Conservation (phyloP, 2,113 vertebrate species). For the Aptenodytes patagonicus region DNA sequence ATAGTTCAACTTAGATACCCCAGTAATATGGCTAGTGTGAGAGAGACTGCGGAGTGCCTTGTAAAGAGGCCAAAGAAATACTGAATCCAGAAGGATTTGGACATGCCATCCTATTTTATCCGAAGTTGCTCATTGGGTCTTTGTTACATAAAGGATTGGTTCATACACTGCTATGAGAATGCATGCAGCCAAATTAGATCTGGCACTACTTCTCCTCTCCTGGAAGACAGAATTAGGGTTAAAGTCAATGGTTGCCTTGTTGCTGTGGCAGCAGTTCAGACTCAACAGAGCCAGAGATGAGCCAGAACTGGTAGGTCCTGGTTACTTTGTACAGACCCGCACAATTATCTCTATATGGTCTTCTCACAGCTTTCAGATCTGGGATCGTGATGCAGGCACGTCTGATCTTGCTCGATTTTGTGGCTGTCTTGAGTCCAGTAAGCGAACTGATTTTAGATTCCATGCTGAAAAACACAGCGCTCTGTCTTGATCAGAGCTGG, state of each 20-base stretch:
- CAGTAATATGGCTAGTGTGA: neutral
- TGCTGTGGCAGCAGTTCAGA: neutral
- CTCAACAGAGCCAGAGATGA: neutral
- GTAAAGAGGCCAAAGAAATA: neutral
- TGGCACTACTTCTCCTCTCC: neutral
- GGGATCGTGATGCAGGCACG: neutral
- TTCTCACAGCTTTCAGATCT: neutral
- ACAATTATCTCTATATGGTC: accelerated
- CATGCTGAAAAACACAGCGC: neutral
- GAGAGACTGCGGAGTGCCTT: neutral
- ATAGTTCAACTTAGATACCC: neutral
- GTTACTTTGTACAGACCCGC: neutral
- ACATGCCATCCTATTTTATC: neutral
- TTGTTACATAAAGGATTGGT: neutral
- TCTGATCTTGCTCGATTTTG: neutral
- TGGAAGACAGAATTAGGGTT: neutral
- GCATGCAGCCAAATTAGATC: neutral
- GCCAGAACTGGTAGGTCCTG: neutral
- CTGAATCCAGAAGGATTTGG: neutral
- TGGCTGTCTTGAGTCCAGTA: neutral
- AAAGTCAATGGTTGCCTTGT: neutral
- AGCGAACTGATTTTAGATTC: neutral
- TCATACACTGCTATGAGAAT: neutral
- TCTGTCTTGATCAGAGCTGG: neutral
- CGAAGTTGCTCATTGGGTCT: neutral